Conservation (phyloP, 2,113 vertebrate genomes). For the Albula glossodonta region DNA sequence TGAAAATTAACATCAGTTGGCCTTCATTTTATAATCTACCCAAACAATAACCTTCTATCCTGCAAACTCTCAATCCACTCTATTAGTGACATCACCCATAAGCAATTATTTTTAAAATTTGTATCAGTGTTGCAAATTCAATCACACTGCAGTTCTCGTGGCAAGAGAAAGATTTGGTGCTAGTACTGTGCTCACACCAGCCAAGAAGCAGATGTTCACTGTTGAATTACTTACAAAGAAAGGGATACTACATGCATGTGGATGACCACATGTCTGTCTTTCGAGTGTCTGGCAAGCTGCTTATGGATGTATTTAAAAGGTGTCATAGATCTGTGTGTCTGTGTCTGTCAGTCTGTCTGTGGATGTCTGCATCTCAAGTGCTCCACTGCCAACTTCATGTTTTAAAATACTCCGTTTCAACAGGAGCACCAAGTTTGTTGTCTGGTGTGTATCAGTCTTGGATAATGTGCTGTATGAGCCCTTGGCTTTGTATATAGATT, state of each 20-base stretch:
- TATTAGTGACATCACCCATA: background rate
- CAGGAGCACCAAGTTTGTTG: slow-evolving; percentile 18
- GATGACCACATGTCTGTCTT: background rate
- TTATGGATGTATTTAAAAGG: background rate
- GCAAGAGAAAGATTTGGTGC: slow-evolving; percentile 36
- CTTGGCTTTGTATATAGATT: background rate
- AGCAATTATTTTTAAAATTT: background rate
- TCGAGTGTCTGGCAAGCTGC: background rate
- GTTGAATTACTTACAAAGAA: background rate
- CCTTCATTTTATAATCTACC: background rate
- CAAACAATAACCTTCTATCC: background rate
- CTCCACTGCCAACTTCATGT: background rate
- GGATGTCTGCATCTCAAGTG: background rate
- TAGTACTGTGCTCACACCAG: slow-evolving; percentile 17
- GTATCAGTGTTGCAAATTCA: background rate
- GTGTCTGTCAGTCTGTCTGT: background rate
- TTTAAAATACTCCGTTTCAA: background rate
- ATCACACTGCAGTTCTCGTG: background rate
- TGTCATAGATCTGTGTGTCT: background rate
- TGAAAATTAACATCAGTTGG: background rate
- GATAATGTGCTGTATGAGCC: background rate
- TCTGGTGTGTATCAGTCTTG: background rate
- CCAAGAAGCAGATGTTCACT: slow-evolving; percentile 20
- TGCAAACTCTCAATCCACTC: background rate
- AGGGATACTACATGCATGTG: background rate